Conservation (phyloP, 2,888 invertebrate genomes). For the Apoderus coryli region DNA sequence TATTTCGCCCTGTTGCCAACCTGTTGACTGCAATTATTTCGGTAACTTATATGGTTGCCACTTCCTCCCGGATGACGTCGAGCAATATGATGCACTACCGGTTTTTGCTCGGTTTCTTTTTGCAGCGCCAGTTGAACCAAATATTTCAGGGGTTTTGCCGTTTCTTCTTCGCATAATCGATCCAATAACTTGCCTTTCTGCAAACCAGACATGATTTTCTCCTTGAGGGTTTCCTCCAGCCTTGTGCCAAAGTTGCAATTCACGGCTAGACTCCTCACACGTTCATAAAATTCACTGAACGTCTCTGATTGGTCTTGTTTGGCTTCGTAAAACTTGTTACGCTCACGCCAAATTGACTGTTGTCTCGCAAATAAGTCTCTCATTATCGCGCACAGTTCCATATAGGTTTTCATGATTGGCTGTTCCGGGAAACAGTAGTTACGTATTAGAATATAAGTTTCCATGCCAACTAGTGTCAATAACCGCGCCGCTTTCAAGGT, state of each 20-base stretch:
- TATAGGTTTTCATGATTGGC: constrained; percentile 8
- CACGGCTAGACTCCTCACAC: constrained; percentile 4
- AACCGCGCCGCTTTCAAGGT: background rate
- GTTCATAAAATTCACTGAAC: constrained; percentile 7
- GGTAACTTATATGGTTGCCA: no score
- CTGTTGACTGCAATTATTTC: no score
- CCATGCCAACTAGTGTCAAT: background rate
- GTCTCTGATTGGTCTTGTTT: background rate
- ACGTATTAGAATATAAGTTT: background rate
- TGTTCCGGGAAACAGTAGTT: constrained; percentile 11
- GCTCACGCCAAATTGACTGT: constrained; percentile 7
- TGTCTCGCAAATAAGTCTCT: constrained; percentile 4
- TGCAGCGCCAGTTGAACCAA: background rate
- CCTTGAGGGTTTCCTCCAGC: background rate
- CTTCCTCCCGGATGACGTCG: no score
- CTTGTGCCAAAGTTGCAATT: constrained; percentile 7
- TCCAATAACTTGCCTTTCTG: constrained; percentile 5
- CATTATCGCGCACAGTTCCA: constrained; percentile 4
- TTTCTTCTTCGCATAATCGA: constrained; percentile 4
- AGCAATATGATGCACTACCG: no score
- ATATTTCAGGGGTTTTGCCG: background rate
- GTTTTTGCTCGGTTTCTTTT: background rate
- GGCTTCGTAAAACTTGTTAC: constrained; percentile 8
- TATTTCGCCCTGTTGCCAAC: no score
- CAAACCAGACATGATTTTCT: constrained; percentile 8